A percentile compares a stretch with the other conserved stretches of the same genome.
Evolutionary conservation across 1,140 invertebrate genomes (phyloP).

Genomic region (Druon quercuslanigerum): DNA sequence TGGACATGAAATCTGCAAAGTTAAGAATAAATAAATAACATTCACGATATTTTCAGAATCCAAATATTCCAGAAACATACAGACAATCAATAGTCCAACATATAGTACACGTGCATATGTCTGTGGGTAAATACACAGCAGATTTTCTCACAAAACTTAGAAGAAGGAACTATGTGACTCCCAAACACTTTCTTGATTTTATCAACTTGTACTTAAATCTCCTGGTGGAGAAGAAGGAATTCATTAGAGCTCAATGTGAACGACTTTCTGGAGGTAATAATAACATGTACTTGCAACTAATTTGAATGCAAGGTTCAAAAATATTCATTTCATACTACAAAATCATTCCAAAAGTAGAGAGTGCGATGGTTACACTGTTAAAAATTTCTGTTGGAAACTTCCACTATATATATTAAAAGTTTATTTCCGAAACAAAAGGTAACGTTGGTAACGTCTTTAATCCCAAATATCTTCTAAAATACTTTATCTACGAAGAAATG

Average conservation of each 20-base stretch:
- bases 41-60: slow-evolving; percentile 67
- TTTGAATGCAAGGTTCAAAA: too few relatives aligned
- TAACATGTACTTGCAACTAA: slow-evolving; percentile 23
- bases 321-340: too few relatives aligned
- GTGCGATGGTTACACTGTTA: too few relatives aligned
- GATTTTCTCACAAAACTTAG: slow-evolving; percentile 84
- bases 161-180: slow-evolving; percentile 90
- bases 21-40: too few relatives aligned
- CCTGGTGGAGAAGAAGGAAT: slow-evolving; percentile 78
- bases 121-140: slow-evolving; percentile 82
- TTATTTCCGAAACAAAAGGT: too few relatives aligned
- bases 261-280: slow-evolving; percentile 68
- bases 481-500: too few relatives aligned
- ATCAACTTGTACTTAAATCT: slow-evolving; percentile 86
- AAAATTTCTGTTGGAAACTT: too few relatives aligned
- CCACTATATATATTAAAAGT: too few relatives aligned
- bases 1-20: slow-evolving; percentile 25
- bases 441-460: too few relatives aligned
- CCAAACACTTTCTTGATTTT: slow-evolving; percentile 92
- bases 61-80: slow-evolving; percentile 80
- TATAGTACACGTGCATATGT: slow-evolving; percentile 88
- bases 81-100: slow-evolving; percentile 85
- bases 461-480: too few relatives aligned
- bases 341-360: too few relatives aligned
- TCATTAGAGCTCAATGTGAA: slow-evolving; percentile 70